A percentile compares a stretch with the other conserved stretches of the same genome.
These are phyloP conservation scores for Escarpia spicata DNA, from an alignment of 2,888 invertebrate species.

Conservation along the genomic window DNA sequence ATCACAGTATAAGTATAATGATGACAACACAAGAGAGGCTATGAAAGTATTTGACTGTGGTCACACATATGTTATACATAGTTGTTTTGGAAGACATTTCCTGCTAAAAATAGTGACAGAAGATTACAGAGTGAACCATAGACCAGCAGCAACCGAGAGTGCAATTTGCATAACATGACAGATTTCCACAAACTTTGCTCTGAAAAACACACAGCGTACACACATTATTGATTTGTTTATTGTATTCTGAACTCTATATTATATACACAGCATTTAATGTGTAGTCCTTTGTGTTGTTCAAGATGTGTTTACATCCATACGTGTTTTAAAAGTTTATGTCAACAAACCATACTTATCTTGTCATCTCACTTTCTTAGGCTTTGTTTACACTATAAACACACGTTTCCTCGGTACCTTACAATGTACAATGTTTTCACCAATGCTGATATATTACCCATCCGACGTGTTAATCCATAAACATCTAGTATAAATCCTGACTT, in stretches of 20 bases:
- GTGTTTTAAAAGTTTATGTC: neutral
- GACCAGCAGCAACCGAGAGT: neutral
- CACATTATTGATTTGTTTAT: neutral
- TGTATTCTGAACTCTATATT: neutral
- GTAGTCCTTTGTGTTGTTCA: neutral
- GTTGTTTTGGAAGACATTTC: neutral
- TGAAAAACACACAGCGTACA: neutral
- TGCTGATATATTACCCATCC: neutral
- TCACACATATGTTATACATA: neutral
- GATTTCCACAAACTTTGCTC: neutral
- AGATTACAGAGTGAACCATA: neutral
- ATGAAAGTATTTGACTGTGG: neutral
- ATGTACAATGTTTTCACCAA: neutral
- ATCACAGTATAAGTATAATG: neutral
- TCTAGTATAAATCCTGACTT: neutral
- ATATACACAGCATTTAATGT: neutral
- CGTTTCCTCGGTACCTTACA: neutral
- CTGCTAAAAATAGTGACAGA: neutral
- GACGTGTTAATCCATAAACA: neutral
- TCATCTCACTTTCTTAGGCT: neutral
- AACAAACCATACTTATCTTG: neutral
- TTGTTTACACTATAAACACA: neutral
- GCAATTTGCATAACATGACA: neutral
- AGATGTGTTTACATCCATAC: neutral
- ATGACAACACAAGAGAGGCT: neutral